These are phyloP conservation scores for Eupelmus urozonus DNA, from an alignment of 2,888 invertebrate species.

Conservation along the genomic window DNA sequence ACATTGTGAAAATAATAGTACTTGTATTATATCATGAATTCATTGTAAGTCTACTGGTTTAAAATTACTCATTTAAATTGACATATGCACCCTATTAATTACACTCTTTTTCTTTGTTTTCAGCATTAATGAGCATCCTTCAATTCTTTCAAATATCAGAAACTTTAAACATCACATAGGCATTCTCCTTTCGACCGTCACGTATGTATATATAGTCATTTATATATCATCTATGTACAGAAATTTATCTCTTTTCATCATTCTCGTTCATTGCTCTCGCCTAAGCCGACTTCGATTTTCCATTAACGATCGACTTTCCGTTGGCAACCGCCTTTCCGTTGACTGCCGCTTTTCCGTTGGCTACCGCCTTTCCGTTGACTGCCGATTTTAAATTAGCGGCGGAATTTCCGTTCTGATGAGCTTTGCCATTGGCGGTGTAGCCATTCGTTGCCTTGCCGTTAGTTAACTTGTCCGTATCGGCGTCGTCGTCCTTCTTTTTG, in stretches of 20 bases:
- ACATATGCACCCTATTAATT: too few species aligned
- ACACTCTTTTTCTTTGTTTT: too few species aligned
- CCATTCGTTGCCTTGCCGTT: conserved; percentile 8
- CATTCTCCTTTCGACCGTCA: neutral
- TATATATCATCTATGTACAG: conserved; percentile 41
- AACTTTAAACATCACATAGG: neutral
- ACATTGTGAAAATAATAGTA: too few species aligned
- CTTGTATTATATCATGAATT: too few species aligned
- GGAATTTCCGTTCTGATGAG: neutral
- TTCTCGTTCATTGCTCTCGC: too few species aligned
- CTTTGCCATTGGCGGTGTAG: neutral
- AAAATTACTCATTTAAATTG: too few species aligned
- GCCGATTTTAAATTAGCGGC: neutral
- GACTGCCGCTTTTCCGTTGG: conserved; percentile 17
- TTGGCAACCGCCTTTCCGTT: neutral
- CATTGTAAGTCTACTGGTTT: too few species aligned
- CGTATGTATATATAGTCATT: neutral
- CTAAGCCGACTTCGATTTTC: conserved; percentile 29
- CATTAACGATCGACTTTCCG: conserved; percentile 7
- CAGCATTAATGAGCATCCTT: too few species aligned
- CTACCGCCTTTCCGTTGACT: neutral
- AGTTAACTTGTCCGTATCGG: neutral
- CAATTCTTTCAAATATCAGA: too few species aligned
- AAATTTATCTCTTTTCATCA: conserved; percentile 7
- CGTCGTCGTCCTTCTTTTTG: conserved; percentile 53